These are phyloP conservation scores for Poeciliopsis turrubarensis DNA, from an alignment of 2,113 vertebrate species.

Conservation along the genomic window DNA sequence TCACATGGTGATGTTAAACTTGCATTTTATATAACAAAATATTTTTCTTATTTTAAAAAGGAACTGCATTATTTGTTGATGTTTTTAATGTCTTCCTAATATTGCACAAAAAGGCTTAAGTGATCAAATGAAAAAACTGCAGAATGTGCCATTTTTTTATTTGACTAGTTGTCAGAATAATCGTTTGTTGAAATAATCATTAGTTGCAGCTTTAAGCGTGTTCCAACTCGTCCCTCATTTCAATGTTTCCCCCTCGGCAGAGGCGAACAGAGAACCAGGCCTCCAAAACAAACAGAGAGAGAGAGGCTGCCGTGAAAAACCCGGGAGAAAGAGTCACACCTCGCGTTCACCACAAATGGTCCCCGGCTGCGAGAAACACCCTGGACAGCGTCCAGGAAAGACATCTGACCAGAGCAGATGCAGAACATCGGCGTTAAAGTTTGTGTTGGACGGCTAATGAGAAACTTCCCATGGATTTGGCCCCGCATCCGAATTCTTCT, in stretches of 20 bases:
- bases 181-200: too few relatives aligned
- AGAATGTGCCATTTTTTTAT: too few relatives aligned
- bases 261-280: constrained; percentile 37
- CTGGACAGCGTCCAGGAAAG: not conserved
- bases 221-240: constrained; percentile 37
- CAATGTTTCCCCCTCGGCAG: constrained; percentile 26
- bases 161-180: too few relatives aligned
- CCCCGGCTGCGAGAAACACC: not conserved
- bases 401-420: not conserved
- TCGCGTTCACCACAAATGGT: constrained; percentile 15
- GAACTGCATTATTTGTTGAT: too few relatives aligned
- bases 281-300: constrained; percentile 59
- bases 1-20: too few relatives aligned
- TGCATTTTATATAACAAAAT: too few relatives aligned
- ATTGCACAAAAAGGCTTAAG: too few relatives aligned
- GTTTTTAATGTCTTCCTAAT: too few relatives aligned
- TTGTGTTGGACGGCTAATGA: not conserved
- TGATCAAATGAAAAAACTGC: too few relatives aligned
- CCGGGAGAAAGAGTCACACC: constrained; percentile 15
- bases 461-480: not conserved
- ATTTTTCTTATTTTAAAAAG: too few relatives aligned
- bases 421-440: not conserved
- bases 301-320: not conserved
- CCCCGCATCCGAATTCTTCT: constrained; percentile 32
- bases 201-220: constrained; percentile 1